Conservation (phyloP, 2,113 vertebrate species). For the Eira barbara region DNA sequence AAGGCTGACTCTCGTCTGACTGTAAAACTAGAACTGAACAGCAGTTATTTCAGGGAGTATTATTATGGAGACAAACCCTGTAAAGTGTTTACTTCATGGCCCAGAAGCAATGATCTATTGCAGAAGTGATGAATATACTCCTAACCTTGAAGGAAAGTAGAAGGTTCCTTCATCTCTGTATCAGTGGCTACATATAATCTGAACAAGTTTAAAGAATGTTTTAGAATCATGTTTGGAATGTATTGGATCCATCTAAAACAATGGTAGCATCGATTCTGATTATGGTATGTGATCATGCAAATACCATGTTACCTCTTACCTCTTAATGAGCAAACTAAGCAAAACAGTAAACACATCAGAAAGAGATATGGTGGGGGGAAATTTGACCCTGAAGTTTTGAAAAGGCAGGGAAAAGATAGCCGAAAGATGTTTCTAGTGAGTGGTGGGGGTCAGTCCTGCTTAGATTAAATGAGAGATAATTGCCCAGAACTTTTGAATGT, state of each 20-base stretch:
- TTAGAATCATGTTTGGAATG: neutral
- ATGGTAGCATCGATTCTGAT: neutral
- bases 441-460: neutral
- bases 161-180: neutral
- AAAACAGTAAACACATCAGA: neutral
- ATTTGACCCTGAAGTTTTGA: neutral
- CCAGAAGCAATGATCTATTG: neutral
- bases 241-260: neutral
- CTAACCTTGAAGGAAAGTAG: neutral
- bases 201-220: neutral
- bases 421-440: neutral
- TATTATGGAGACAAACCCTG: neutral
- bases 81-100: neutral
- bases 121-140: neutral
- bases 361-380: neutral
- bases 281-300: neutral
- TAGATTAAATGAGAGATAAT: neutral
- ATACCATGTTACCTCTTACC: neutral
- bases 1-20: neutral
- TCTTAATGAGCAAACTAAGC: neutral
- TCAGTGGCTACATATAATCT: neutral
- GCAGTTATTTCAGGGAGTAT: neutral
- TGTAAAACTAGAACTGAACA: neutral
- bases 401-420: neutral
- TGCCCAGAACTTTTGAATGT: neutral